These are phyloP conservation scores for Montipora efflorescens DNA, from an alignment of 64 coral and sea anemone genomes.

Conservation along the genomic window DNA sequence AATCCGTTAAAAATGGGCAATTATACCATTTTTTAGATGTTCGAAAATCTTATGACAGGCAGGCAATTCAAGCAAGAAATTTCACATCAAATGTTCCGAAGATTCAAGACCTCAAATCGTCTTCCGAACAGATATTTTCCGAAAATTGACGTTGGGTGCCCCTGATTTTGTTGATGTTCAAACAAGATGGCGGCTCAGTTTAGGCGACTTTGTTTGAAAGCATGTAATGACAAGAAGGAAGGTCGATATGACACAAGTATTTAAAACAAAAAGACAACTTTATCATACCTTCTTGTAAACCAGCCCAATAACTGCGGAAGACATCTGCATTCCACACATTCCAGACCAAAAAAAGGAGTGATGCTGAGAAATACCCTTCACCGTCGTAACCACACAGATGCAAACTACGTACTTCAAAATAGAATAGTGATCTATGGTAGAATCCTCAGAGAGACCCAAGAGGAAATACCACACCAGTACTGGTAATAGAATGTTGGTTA, in stretches of 20 bases:
- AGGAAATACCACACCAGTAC: conserved; percentile 10
- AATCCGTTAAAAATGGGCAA: no score
- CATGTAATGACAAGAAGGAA: no score
- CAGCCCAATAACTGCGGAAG: conserved; percentile 20
- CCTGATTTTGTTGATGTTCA: no score
- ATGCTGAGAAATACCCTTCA: conserved; percentile 38
- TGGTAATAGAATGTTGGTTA: neutral
- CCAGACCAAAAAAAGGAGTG: conserved; percentile 15
- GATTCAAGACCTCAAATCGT: no score
- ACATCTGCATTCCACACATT: conserved; percentile 28
- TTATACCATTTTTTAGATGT: no score
- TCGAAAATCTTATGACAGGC: no score
- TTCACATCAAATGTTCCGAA: no score
- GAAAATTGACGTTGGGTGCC: no score
- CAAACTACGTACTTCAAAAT: neutral
- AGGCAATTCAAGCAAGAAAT: no score
- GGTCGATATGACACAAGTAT: neutral
- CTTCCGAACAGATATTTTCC: no score
- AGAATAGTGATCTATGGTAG: neutral
- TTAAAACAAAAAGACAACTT: neutral
- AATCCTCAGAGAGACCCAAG: neutral
- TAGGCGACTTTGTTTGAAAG: no score
- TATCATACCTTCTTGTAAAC: conserved; percentile 35
- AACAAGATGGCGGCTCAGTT: no score
- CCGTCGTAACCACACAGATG: neutral